These are phyloP conservation scores for Anastrepha ludens DNA, from an alignment of 1,140 invertebrate species.

Conservation along the genomic window DNA sequence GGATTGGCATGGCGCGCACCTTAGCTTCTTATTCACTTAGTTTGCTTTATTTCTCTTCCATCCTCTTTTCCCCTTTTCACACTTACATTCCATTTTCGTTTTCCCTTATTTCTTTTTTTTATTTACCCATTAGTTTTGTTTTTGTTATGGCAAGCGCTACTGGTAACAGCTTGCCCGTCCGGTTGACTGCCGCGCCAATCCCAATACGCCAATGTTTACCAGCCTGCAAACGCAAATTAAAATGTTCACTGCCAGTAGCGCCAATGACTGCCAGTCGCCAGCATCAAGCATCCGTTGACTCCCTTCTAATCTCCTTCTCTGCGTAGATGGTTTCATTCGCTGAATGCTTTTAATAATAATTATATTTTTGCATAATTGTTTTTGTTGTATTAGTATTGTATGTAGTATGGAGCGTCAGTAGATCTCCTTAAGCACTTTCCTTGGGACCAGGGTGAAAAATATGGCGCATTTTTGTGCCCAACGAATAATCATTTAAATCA, in stretches of 20 bases:
- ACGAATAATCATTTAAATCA: conserved; percentile 40
- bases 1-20: not conserved
- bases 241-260: conserved; percentile 40
- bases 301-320: not conserved
- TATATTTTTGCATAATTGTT: conserved; percentile 52
- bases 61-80: conserved; percentile 2
- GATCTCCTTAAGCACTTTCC: not conserved
- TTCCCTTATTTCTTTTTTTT: not conserved
- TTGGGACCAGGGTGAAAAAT: conserved; percentile 28
- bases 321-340: not conserved
- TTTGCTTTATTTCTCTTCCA: not conserved
- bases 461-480: conserved; percentile 19
- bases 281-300: not conserved
- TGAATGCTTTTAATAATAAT: conserved; percentile 52
- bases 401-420: not conserved
- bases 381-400: not conserved
- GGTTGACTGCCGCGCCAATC: not conserved
- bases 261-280: conserved; percentile 29
- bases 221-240: conserved; percentile 41
- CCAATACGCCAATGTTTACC: conserved; percentile 25
- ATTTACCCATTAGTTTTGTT: not conserved
- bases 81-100: not conserved
- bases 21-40: not conserved
- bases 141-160: not conserved
- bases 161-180: conserved; percentile 22